Conservation (phyloP, 2,113 vertebrate genomes). For the Crotalus viridis region DNA sequence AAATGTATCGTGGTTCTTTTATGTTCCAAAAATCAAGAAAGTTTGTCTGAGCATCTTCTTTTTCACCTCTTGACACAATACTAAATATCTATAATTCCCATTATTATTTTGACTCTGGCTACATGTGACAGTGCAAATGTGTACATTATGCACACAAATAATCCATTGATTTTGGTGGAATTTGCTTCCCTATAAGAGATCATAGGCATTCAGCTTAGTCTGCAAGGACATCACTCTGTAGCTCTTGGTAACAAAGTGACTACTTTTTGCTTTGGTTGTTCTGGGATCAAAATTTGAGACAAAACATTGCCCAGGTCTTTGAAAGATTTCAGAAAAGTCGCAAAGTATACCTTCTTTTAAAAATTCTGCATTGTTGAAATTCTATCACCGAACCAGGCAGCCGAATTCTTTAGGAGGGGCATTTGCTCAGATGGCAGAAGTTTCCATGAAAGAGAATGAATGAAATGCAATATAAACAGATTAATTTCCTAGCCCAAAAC, state of each 20-base stretch:
- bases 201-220: not conserved
- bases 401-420: constrained; percentile 18
- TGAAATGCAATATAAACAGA: constrained; percentile 31
- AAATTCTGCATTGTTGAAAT: constrained; percentile 9
- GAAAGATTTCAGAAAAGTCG: constrained; percentile 18
- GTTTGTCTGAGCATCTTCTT: not conserved
- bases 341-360: not conserved
- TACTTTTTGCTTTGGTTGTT: not conserved
- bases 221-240: not conserved
- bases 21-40: not conserved
- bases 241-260: not conserved
- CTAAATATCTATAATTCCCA: not conserved
- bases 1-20: not conserved
- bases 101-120: not conserved
- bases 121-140: not conserved
- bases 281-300: not conserved
- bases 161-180: not conserved
- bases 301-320: constrained; percentile 5
- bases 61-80: not conserved
- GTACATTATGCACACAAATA: not conserved
- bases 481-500: not conserved
- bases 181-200: not conserved
- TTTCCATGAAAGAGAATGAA: constrained; percentile 2
- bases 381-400: not conserved
- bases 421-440: not conserved